Base-by-base conservation (phyloP, 2,797 vertebrate species). In the Liparis tanakae region DNA sequence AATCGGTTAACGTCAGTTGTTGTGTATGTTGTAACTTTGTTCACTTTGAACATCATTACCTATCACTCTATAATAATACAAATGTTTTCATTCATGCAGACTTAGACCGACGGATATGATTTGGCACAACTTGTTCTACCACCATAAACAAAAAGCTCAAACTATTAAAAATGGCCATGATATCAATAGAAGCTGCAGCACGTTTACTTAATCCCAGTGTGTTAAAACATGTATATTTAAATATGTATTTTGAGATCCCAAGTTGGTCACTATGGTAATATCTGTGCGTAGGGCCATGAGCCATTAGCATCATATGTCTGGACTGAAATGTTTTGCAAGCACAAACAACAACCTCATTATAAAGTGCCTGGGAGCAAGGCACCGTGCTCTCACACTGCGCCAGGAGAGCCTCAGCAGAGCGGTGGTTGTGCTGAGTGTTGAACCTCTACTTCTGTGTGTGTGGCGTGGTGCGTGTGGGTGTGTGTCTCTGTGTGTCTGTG, bases 221-320 rank as follows among this genome's bases (percentile, higher is more conserved):
- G 41, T 30, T 39, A 39, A 53, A 17, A 51, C 3, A 22, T 20
- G 5, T 25, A 53, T 53, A 6, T 53, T 53, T 13, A 53, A 53
- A 50, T 10, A 50, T n/a, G 44, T 7, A 46, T 17, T 46, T 17
- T 48, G 3, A 3, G 12, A 51, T 68, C 58, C 20, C 36, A 59
- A 13, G 56, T 54, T 79, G 43, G 56, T 83, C 57, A 50, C 57
- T 53, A 67, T 70, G 43, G 70, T 48, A 69, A 76, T 79, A 36
- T 51, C 22, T 59, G 68, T 67, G 37, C 69, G 50, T 33, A 15
- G 15, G 67, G 53, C 50, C 46, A 30, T 58, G 69, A 55, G 30
- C 44, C 44, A 9, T 36, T 60, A 10, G 37, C 39, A 17, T 36
- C 50, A 70, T 44, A 61, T 59, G 46, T 46, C 25, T 68, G 20